Evolutionary conservation across 2,888 invertebrate genomes (phyloP), one percentile per base, ranked within the genome.

Genomic region (Cephus rjabovi): DNA sequence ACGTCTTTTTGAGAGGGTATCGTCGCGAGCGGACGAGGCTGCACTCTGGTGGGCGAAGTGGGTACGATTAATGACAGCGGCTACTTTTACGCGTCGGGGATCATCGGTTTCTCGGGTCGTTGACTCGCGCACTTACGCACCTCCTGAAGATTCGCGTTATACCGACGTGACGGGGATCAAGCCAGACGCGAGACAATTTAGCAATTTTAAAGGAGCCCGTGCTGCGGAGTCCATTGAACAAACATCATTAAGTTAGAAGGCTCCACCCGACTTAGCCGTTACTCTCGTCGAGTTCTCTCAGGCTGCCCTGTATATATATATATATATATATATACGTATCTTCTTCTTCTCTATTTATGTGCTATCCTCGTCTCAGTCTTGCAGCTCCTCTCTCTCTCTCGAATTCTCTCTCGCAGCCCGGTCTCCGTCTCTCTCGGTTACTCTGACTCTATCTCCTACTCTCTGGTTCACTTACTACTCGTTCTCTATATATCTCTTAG

Each of bases 191-290:
- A 40, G 15, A 33, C n/a, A 75, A 69, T 75, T 75, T 75, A 33
- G 68, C 23, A 15, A 68, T 40, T 68, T 75, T 75, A 75, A 68
- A 31, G 75, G 69, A 56, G 23, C 56, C 56, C 56, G 74, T 75
- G 76, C 79, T 78, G 77, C 77, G 79, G 81, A 79, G 81, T 82
- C 82, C 84, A 84, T 83, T 84, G 82, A 83, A 83, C 83, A 84
- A 85, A 85, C 83, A 83, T 85, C 83, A 84, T 85, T 85, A 84
- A 79, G 83, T 83, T 78, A 78, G 81, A 79, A 81, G 79, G 81
- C 80, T 33, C n/a, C 40, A 34, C 40, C 40, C 37, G 70, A 37
- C 78, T 78, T 76, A 75, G 73, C 76, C 56, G 56, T 56, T 56
- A 23, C 23, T 56, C 56, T 71, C 71, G 30, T n/a, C 71, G 30